Evolutionary conservation across 1,140 invertebrate species (phyloP).

Genomic region (Galleria mellonella): DNA sequence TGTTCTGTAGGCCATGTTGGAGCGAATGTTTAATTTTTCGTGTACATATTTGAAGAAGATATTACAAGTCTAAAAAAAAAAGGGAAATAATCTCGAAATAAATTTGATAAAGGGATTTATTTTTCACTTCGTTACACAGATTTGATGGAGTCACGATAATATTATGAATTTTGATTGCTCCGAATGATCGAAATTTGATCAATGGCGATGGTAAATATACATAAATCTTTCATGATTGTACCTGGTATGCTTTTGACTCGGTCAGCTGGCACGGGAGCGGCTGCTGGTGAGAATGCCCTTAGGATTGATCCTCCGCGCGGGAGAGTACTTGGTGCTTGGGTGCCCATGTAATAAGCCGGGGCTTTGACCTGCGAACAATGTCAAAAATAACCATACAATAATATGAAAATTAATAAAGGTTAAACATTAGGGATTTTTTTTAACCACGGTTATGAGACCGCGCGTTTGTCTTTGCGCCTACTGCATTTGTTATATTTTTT

Average conservation of each 20-base stretch:
- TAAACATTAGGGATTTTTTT: too few species aligned
- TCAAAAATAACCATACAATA: not conserved
- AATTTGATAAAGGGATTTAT: not conserved
- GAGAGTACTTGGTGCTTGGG: constrained; percentile 74
- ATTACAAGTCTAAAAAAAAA: not conserved
- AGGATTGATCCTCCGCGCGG: constrained; percentile 78
- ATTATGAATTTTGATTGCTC: too few species aligned
- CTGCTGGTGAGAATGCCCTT: constrained; percentile 81
- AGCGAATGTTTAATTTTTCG: too few species aligned
- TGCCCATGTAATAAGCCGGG: constrained; percentile 78
- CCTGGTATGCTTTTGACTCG: constrained; percentile 70
- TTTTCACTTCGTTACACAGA: not conserved
- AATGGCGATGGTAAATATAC: not conserved
- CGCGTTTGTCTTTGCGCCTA: too few species aligned
- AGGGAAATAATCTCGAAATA: too few species aligned
- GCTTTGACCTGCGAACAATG: constrained; percentile 51
- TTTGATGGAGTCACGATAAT: too few species aligned
- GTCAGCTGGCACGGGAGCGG: constrained; percentile 73
- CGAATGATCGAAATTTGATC: too few species aligned
- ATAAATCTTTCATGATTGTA: constrained; percentile 44
- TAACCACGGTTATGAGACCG: too few species aligned
- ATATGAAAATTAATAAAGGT: too few species aligned
- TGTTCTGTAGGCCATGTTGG: not conserved
- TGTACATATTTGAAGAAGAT: not conserved
- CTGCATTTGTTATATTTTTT: too few species aligned